A percentile compares a stretch with the other conserved stretches of the same genome.
phyloP scores from a whole-genome alignment of 2,888 invertebrate species.

The Dendrolimus houi region DNA sequence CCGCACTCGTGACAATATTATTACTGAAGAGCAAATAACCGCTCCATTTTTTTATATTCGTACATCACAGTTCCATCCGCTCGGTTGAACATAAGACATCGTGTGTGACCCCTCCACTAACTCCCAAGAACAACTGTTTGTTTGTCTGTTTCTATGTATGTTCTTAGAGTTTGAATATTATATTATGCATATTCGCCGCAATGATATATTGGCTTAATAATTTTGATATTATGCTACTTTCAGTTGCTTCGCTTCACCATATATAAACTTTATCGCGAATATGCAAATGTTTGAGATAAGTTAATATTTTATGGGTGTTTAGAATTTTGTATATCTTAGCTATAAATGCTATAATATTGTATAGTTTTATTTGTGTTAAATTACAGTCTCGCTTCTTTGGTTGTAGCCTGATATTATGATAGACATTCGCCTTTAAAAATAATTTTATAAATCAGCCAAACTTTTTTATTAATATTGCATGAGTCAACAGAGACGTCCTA shows the following conservation, averaged over 20 bases:
- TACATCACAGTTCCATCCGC: constrained; percentile 25
- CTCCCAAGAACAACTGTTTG: constrained; percentile 68
- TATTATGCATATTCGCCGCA: constrained; percentile 33
- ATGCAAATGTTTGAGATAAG: not conserved
- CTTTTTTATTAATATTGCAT: too few species aligned
- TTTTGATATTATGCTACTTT: constrained; percentile 9
- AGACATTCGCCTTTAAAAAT: too few species aligned
- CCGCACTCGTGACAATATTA: too few species aligned
- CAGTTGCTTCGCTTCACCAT: not conserved
- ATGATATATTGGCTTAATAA: constrained; percentile 16
- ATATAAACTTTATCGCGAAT: not conserved
- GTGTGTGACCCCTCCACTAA: constrained; percentile 50
- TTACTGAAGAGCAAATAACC: too few species aligned
- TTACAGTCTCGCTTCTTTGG: too few species aligned
- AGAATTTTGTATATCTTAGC: not conserved
- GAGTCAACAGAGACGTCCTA: too few species aligned
- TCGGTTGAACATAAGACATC: constrained; percentile 70
- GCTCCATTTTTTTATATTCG: too few species aligned
- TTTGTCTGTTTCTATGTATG: constrained; percentile 38
- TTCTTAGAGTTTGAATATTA: not conserved
- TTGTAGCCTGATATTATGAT: too few species aligned
- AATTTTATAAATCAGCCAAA: too few species aligned
- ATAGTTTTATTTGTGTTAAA: too few species aligned
- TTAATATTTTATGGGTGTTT: not conserved
- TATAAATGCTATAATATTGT: too few species aligned